Evolutionary conservation across 92 coral and sea anemone species (phyloP), one percentile per base, ranked within the genome.

Genomic region (Muricea muricata): DNA sequence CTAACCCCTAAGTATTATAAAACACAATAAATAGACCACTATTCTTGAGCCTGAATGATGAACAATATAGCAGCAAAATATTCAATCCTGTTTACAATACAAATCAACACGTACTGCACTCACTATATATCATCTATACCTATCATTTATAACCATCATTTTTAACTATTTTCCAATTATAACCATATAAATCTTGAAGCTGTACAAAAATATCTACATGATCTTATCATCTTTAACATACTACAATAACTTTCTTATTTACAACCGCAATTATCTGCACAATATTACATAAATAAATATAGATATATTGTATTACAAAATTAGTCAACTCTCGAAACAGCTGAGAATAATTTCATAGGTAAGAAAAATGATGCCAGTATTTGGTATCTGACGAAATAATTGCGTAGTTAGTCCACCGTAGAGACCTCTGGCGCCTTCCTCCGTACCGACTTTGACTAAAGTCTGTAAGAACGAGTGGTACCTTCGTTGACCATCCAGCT

Each of bases 401-500:
- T 97, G 99, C 29, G 99, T 97, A 0, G 94, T 92, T 4, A 97
- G 91, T 47, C 99, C 99, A 11, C 99, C 90, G 82, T 97, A 97
- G 40, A 97, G 86, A 66, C 99, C 99, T 71, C 72, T 83, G 37
- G 93, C 78, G 5, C 99, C 99, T 79, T 97, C 99, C 48, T 97
- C 99, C 6, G 56, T 35, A 15, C 90, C 89, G 40, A 97, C 90
- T 82, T 89, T 97, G 72, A 85, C 87, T 14, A 97, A 89, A 31
- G 99, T 93, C 66, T 97, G 99, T 56, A 92, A 85, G 71, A 97
- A 92, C 13, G 97, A 92, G 31, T 90, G 93, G 68, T 97, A 97
- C 83, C 71, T 90, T 66, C 97, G 88, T 40, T 91, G 82, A 32
- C 97, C 99, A 82, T 93, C 94, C 28, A 88, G 61, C 48, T 97